phyloP scores from a whole-genome alignment of 2,888 invertebrate species.

The Euclidia mi region DNA sequence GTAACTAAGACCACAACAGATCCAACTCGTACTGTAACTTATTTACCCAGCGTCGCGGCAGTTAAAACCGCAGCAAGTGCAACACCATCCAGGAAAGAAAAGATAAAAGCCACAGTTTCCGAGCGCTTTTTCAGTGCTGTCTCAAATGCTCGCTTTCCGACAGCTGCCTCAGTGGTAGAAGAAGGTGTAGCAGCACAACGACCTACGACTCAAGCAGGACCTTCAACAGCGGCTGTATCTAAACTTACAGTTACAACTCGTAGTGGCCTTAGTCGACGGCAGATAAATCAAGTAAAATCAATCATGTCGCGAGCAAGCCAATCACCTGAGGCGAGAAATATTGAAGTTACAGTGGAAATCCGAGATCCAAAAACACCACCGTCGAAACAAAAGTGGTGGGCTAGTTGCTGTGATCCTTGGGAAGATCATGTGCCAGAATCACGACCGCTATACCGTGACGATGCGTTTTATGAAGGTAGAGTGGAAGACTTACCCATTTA shows the following conservation, averaged over 20 bases:
- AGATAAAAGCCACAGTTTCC: conserved; percentile 59
- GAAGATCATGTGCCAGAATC: conserved; percentile 76
- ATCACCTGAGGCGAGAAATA: conserved; percentile 46
- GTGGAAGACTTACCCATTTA: conserved; percentile 75
- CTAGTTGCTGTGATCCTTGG: conserved; percentile 71
- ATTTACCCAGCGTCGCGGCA: conserved; percentile 77
- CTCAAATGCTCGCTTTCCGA: conserved; percentile 76
- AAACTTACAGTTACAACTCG: conserved; percentile 73
- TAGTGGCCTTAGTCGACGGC: conserved; percentile 72
- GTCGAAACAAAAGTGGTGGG: conserved; percentile 70
- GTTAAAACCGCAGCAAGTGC: conserved; percentile 56
- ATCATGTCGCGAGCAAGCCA: conserved; percentile 72
- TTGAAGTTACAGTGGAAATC: conserved; percentile 61
- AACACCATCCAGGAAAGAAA: conserved; percentile 55
- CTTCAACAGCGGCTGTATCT: conserved; percentile 69
- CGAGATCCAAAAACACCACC: conserved; percentile 30
- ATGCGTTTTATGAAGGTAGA: conserved; percentile 81
- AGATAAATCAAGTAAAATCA: conserved; percentile 78
- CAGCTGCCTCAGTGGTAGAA: conserved; percentile 77
- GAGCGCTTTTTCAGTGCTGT: conserved; percentile 64
- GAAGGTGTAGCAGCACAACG: conserved; percentile 44
- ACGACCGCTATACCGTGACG: conserved; percentile 84
- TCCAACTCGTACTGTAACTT: conserved; percentile 78
- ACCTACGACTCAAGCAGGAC: conserved; percentile 63
- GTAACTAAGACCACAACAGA: conserved; percentile 73